Evolutionary conservation across 2,113 vertebrate species (phyloP).

Genomic region (Phylloscopus whistleri): DNA sequence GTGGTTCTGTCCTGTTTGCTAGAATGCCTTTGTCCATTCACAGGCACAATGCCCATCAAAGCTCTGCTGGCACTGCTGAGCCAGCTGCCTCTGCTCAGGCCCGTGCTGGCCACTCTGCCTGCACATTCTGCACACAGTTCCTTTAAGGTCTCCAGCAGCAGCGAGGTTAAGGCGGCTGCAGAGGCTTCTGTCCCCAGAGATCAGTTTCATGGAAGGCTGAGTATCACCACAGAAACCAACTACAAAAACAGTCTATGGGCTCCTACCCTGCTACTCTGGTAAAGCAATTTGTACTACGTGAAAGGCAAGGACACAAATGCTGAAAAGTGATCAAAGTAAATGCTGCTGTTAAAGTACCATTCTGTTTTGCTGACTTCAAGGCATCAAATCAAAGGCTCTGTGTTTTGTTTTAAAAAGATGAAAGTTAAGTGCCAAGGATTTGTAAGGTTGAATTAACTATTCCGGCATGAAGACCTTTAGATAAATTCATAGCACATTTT

Average conservation of each 20-base stretch:
- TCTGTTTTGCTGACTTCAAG: constrained; percentile 71
- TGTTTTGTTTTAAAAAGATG: constrained; percentile 66
- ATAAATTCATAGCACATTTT: constrained; percentile 65
- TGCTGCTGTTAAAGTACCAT: constrained; percentile 56
- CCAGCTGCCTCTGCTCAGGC: background rate
- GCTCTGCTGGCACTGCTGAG: background rate
- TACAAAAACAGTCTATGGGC: constrained; percentile 77
- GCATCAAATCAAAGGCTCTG: constrained; percentile 50
- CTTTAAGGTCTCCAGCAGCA: constrained; percentile 53
- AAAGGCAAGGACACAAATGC: constrained; percentile 71
- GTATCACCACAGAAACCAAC: constrained; percentile 80
- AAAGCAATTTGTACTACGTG: constrained; percentile 76
- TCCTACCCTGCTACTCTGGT: constrained; percentile 69
- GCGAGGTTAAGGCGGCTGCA: constrained; percentile 62
- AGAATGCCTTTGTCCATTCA: background rate
- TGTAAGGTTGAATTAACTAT: constrained; percentile 52
- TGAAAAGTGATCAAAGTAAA: constrained; percentile 80
- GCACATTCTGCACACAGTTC: background rate
- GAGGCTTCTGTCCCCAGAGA: constrained; percentile 70
- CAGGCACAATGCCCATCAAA: fast-evolving
- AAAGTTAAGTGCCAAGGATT: constrained; percentile 56
- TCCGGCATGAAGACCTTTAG: constrained; percentile 38
- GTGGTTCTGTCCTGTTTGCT: background rate
- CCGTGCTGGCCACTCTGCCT: background rate
- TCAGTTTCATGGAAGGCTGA: constrained; percentile 68